Evolutionary conservation across 2,113 vertebrate genomes (phyloP), one percentile per base, ranked within the genome.

Genomic region (Bolborhynchus lineola): DNA sequence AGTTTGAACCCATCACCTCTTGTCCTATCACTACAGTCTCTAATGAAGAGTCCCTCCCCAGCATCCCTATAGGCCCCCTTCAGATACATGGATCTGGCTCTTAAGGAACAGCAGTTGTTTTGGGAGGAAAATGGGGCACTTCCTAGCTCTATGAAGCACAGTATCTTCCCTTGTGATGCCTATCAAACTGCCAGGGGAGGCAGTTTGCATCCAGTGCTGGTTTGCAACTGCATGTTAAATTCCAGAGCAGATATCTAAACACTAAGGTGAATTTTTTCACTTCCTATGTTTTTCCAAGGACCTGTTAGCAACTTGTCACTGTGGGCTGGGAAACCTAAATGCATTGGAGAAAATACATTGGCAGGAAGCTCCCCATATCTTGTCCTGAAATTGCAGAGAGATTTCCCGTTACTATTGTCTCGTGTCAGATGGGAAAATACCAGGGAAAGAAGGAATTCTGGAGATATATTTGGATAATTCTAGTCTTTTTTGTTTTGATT

Each of bases 261-360:
- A 55, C 5, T 77, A 25, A 59, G 14, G 11, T 89, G 24, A 53
- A 31, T 39, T 77, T n/a, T 60, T 13, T 70, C 17, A 29, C 57
- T 35, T 5, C 16, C 21, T 71, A 13, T 16, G 29, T 6, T 17
- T 21, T 4, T 8, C 52, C 55, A 65, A 53, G 41, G 11, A 88
- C 13, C 23, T 80, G 26, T 92, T 90, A 86, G 24, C 79, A 70
- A 24, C 60, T 77, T 95, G 88, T 71, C 46, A 26, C 47, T 90
- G 82, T 0, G 2, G 39, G 47, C 21, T 86, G 80, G 76, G 78
- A 88, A 94, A 83, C 35, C n/a, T 23, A 94, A 92, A 75, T 70
- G 24, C 55, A 25, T 86, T 93, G 83, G 42, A 90, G 86, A 96
- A 95, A 96, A 82, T 72, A 88, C 52, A 47, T 90, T 95, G 88